Evolutionary conservation across 1,140 invertebrate species (phyloP), one percentile per base, ranked within the genome.

Genomic region (Drosophila varians): DNA sequence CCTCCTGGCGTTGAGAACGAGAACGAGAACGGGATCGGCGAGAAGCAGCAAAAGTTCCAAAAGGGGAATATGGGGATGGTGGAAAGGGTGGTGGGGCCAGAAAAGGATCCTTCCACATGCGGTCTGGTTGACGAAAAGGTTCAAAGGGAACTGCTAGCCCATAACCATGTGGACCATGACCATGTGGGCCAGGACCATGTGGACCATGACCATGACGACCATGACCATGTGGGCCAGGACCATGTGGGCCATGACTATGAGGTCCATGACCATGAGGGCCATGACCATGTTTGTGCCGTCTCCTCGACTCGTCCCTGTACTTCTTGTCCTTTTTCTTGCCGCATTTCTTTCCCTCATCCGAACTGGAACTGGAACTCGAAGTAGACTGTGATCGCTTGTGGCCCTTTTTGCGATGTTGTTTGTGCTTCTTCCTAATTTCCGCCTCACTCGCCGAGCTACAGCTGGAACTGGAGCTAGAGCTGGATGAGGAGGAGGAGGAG

Each of bases 391-490:
- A 38, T 6, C 36, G 36, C 12, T 38, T 38, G 12, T 38, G 36
- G 36, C 7, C 19, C 38, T 42, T 42, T 16, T 18, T 42, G 38
- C 16, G 38, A 18, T 12, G 12, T 1, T 45, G 19, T 14, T 34
- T 11, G 19, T 26, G 16, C 38, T 26, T 34, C 19, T 38, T 14
- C 11, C 23, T 26, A 16, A 9, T 26, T 14, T 47, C 34, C 25
- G 0, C 0, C 14, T 65, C 45, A 11, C 46, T 46, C n/a, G 40
- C 34, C 36, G 68, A 71, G 11, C 25, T 31, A 8, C 76, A 74
- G 0, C 68, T 60, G 2, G 76, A 74, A 0, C 68, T 60, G 2
- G 76, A 74, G 0, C 68, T 58, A 5, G 34, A 36, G 8, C 34
- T 36, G 34, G 7, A 8, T 9, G 28, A 28, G 7, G 26, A 28